Evolutionary conservation across 2,888 invertebrate genomes (phyloP).

Genomic region (Meteorus colon): DNA sequence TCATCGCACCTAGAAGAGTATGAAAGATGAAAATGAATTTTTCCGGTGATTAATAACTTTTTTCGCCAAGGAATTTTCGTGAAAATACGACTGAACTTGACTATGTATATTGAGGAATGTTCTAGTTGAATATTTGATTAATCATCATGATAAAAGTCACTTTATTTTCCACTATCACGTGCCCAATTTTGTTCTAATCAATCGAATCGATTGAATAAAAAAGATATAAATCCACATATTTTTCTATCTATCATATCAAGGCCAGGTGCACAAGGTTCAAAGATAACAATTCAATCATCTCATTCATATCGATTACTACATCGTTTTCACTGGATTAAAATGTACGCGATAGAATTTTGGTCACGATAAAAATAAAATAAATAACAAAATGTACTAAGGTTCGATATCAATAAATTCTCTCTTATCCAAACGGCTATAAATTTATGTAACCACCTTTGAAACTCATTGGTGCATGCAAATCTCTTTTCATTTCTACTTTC

Average conservation of each 20-base stretch:
- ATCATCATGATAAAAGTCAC: too few species aligned
- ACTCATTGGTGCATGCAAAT: constrained; percentile 59
- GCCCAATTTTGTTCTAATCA: neutral
- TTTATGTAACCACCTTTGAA: constrained; percentile 58
- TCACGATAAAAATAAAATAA: neutral
- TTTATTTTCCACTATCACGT: too few species aligned
- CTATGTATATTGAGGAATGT: too few species aligned
- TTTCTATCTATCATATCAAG: constrained; percentile 5
- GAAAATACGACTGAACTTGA: too few species aligned
- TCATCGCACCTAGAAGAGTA: too few species aligned
- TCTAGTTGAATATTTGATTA: too few species aligned
- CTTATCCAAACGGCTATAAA: constrained; percentile 61
- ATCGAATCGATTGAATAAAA: neutral
- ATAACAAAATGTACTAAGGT: constrained; percentile 36
- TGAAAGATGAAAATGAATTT: too few species aligned
- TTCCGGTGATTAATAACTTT: too few species aligned
- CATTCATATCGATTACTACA: constrained; percentile 20
- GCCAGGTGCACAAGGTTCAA: constrained; percentile 17
- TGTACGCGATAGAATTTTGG: neutral
- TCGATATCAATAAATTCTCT: constrained; percentile 60
- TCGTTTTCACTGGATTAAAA: neutral
- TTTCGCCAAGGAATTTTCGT: too few species aligned
- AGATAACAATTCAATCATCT: constrained; percentile 3
- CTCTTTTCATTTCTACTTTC: constrained; percentile 4
- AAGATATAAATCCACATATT: neutral